Evolutionary conservation across 2,888 invertebrate species (phyloP).

Genomic region (Orthosia gracilis): DNA sequence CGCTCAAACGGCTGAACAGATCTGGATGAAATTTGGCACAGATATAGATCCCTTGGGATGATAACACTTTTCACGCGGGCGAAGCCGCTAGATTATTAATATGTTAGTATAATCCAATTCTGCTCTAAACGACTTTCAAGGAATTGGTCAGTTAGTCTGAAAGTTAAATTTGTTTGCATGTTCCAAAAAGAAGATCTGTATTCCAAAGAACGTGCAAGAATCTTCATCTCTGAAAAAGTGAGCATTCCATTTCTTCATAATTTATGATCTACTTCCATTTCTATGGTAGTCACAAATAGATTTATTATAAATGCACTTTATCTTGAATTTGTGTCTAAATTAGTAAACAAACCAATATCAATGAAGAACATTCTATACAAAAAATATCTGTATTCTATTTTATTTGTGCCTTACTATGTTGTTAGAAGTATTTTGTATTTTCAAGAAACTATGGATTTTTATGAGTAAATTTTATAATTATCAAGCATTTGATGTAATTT

Average conservation of each 20-base stretch:
- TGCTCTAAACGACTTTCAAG: too few relatives aligned
- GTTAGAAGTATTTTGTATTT: neutral
- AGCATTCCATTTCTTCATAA: slow-evolving; percentile 12
- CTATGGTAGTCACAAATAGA: neutral
- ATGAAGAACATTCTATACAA: neutral
- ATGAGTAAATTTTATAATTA: neutral
- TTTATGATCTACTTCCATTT: neutral
- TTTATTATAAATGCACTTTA: neutral
- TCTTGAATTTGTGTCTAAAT: neutral
- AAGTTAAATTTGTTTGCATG: too few relatives aligned
- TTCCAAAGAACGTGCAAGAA: too few relatives aligned
- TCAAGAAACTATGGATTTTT: neutral
- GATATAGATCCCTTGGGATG: too few relatives aligned
- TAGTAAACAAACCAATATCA: too few relatives aligned
- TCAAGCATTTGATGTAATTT: slow-evolving; percentile 2
- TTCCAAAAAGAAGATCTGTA: too few relatives aligned
- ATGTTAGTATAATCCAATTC: too few relatives aligned
- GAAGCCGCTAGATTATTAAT: too few relatives aligned
- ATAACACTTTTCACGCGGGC: too few relatives aligned
- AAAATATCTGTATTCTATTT: slow-evolving; percentile 17
- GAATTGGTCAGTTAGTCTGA: too few relatives aligned
- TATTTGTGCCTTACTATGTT: slow-evolving; percentile 1
- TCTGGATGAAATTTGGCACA: too few relatives aligned
- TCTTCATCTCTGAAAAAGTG: neutral
- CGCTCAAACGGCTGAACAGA: too few relatives aligned